Evolutionary conservation across 2,797 vertebrate species (phyloP).

Genomic region (Xiphophorus birchmanni): DNA sequence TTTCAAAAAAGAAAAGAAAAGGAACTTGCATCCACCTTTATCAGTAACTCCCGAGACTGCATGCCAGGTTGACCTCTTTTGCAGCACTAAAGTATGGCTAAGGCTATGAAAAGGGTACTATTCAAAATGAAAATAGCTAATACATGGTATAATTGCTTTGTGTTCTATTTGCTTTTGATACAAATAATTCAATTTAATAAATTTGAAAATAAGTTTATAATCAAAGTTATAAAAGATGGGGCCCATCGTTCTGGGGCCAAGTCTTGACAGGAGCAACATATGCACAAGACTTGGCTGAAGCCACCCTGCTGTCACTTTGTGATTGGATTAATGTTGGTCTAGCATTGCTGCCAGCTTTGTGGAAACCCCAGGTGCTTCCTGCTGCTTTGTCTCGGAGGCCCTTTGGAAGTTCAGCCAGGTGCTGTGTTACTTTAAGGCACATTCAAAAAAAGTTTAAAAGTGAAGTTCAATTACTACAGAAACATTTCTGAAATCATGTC

Average conservation of each 20-base stretch:
- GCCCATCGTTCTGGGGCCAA: slow-evolving; percentile 45
- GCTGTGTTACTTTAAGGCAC: slow-evolving; percentile 31
- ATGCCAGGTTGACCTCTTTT: not conserved
- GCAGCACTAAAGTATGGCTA: not conserved
- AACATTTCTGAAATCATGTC: not conserved
- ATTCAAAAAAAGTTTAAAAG: not conserved
- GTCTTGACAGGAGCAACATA: slow-evolving; percentile 76
- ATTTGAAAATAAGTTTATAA: not conserved
- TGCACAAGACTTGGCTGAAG: slow-evolving; percentile 80
- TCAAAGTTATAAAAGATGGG: slow-evolving; percentile 18
- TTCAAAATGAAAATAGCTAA: not conserved
- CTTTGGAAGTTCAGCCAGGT: slow-evolving; percentile 41
- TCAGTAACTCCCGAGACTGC: not conserved
- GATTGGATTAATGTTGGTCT: slow-evolving; percentile 67
- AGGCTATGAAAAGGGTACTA: not conserved
- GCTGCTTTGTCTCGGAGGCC: slow-evolving; percentile 46
- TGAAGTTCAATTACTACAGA: not conserved
- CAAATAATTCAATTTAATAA: not conserved
- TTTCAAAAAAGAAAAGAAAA: not conserved
- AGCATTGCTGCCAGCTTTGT: slow-evolving; percentile 44
- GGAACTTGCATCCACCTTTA: not conserved
- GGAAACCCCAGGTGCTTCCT: slow-evolving; percentile 72
- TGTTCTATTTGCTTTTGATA: not conserved
- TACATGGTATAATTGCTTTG: not conserved
- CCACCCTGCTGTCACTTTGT: slow-evolving; percentile 64